phyloP scores from a whole-genome alignment of 2,797 vertebrate genomes.

The Falco novaeseelandiae region DNA sequence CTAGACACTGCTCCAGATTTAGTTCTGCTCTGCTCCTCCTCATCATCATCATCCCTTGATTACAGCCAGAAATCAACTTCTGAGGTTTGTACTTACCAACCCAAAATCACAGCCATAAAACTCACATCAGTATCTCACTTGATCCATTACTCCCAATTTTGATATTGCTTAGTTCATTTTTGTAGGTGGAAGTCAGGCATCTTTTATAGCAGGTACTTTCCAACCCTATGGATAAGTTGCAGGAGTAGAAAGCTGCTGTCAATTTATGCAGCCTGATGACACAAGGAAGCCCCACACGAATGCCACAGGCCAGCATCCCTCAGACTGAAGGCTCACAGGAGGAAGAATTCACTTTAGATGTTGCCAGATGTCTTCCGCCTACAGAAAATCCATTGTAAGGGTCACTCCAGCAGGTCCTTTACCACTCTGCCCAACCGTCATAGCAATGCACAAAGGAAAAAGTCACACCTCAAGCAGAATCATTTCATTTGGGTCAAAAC shows the following conservation, averaged over 20 bases:
- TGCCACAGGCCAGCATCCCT: background rate
- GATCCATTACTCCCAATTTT: background rate
- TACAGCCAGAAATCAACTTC: background rate
- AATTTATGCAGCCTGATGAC: background rate
- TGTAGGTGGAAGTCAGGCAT: background rate
- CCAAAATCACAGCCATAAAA: background rate
- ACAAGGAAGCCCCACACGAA: background rate
- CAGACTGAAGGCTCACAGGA: background rate
- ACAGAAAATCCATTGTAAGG: background rate
- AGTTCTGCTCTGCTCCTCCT: background rate
- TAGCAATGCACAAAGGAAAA: accelerated
- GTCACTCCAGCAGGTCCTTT: background rate
- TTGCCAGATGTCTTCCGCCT: background rate
- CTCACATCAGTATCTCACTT: background rate
- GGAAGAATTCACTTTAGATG: background rate
- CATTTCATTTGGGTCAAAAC: background rate
- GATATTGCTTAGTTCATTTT: background rate
- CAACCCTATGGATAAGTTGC: background rate
- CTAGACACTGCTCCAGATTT: background rate
- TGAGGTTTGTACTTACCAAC: background rate
- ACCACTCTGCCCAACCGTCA: too few relatives aligned
- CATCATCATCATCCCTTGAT: background rate
- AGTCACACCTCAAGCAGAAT: accelerated
- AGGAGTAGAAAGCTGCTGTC: background rate
- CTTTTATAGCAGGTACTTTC: background rate